A percentile compares a stretch with the other conserved stretches of the same genome.
Evolutionary conservation across 2,888 invertebrate species (phyloP).

Genomic region (Cosmorhoe ocellata): DNA sequence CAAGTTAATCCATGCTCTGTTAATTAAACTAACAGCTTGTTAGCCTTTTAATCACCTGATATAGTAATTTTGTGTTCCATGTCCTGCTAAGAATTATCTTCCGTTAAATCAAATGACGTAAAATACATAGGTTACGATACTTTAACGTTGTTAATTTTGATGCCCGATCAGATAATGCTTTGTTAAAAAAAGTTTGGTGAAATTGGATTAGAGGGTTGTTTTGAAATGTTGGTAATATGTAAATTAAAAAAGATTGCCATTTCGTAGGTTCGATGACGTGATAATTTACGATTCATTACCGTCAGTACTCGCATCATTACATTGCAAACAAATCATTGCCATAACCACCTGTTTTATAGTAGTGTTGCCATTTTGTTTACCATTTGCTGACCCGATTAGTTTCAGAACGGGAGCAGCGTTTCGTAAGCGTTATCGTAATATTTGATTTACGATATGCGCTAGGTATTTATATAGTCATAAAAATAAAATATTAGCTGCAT

Average conservation of each 20-base stretch:
- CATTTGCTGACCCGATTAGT: conserved; percentile 26
- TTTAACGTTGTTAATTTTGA: too few species aligned
- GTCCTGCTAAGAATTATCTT: too few species aligned
- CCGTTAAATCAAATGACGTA: too few species aligned
- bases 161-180: too few species aligned
- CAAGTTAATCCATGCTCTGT: too few species aligned
- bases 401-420: conserved; percentile 30
- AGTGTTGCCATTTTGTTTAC: conserved; percentile 15
- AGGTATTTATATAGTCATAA: conserved; percentile 26
- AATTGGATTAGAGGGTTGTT: too few species aligned
- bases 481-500: conserved; percentile 25
- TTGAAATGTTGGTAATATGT: too few species aligned
- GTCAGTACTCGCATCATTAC: conserved; percentile 3
- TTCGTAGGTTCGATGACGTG: background rate
- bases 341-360: conserved; percentile 8
- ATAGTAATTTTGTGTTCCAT: too few species aligned
- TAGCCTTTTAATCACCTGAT: too few species aligned
- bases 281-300: conserved; percentile 1
- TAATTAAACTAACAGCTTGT: too few species aligned
- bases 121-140: too few species aligned
- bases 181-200: too few species aligned
- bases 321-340: conserved; percentile 5
- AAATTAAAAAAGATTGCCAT: background rate
- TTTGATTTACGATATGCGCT: conserved; percentile 36
- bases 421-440: conserved; percentile 32